Evolutionary conservation across 1,140 invertebrate species (phyloP).

Genomic region (Laupala kohalensis): DNA sequence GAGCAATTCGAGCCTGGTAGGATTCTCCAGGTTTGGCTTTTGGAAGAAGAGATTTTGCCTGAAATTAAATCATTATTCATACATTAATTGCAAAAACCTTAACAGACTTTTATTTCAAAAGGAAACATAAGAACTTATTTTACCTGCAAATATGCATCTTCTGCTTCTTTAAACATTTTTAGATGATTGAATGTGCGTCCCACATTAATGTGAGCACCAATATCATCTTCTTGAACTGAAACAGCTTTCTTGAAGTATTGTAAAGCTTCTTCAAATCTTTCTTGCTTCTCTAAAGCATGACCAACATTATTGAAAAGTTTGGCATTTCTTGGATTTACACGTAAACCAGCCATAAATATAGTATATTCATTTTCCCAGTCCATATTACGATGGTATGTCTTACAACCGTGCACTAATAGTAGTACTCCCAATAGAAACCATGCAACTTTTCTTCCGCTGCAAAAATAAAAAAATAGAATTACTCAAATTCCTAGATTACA

Average conservation of each 20-base stretch:
- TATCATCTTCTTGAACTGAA: constrained; percentile 84
- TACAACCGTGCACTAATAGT: constrained; percentile 59
- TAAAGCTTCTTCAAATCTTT: constrained; percentile 70
- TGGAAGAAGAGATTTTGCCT: constrained; percentile 78
- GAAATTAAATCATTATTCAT: too few species aligned
- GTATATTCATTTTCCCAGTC: constrained; percentile 90
- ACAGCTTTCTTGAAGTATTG: constrained; percentile 86
- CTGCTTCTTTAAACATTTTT: constrained; percentile 80
- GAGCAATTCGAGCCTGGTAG: constrained; percentile 89
- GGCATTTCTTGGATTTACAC: constrained; percentile 83
- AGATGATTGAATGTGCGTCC: constrained; percentile 87
- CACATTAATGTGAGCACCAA: constrained; percentile 93
- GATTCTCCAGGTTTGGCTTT: constrained; percentile 83
- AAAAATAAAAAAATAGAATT: constrained; percentile 17
- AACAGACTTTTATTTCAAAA: too few species aligned
- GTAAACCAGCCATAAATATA: constrained; percentile 82
- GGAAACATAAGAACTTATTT: too few species aligned
- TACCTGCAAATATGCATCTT: constrained; percentile 77
- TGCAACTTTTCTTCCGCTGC: constrained; percentile 40
- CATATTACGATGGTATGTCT: constrained; percentile 74
- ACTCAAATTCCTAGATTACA: background rate
- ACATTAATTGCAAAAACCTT: too few species aligned
- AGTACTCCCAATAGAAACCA: constrained; percentile 50
- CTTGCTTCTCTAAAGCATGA: constrained; percentile 80
- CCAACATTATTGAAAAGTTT: constrained; percentile 96